These are phyloP conservation scores for Phaonia tiefii DNA, from an alignment of 2,888 invertebrate genomes.

Conservation along the genomic window DNA sequence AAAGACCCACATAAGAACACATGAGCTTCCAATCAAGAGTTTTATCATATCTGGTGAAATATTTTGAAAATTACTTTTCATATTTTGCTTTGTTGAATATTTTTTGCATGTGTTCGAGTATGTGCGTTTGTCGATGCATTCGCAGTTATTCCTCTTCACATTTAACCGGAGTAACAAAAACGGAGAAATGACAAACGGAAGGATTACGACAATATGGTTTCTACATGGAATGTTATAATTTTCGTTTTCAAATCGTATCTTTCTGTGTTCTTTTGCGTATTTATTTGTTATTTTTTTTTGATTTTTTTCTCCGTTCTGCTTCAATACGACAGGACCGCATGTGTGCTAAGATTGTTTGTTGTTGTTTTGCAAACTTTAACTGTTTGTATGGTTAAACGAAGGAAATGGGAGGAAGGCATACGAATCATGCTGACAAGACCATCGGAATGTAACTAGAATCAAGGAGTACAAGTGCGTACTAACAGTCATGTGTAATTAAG, in stretches of 20 bases:
- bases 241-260: conserved; percentile 58
- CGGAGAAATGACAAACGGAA: conserved; percentile 57
- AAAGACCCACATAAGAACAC: conserved; percentile 11
- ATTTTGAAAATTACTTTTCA: conserved; percentile 53
- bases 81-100: conserved; percentile 26
- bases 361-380: conserved; percentile 7
- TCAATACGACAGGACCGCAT: conserved; percentile 60
- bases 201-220: conserved; percentile 61
- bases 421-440: conserved; percentile 2
- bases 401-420: conserved; percentile 66
- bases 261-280: conserved; percentile 22
- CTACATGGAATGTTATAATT: conserved; percentile 58
- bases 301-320: too few species aligned
- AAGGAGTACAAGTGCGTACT: conserved; percentile 9
- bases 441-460: conserved; percentile 2
- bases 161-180: neutral
- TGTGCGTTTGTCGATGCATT: conserved; percentile 10
- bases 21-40: conserved; percentile 16
- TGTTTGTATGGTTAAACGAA: conserved; percentile 23
- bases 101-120: neutral
- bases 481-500: neutral
- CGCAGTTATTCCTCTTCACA: conserved; percentile 30
- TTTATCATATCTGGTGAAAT: conserved; percentile 47
- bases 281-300: conserved; percentile 18
- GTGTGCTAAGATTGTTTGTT: conserved; percentile 52